A percentile compares a stretch with the other conserved stretches of the same genome.
Evolutionary conservation across 2,888 invertebrate species (phyloP).

Genomic region (Drosophila robusta): DNA sequence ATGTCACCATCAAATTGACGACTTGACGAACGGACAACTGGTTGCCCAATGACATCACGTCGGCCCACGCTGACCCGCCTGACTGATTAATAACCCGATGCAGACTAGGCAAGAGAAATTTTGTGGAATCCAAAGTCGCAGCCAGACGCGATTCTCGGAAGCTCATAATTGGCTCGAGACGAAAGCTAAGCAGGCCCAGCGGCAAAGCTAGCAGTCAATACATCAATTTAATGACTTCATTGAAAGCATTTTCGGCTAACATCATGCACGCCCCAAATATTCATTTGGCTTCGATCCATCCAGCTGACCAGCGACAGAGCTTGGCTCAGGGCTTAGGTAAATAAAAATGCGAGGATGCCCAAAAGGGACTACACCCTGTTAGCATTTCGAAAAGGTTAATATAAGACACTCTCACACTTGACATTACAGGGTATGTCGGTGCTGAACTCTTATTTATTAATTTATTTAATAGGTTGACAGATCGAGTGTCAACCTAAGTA

Average conservation of each 20-base stretch:
- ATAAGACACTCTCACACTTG: no score
- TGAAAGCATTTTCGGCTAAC: constrained; percentile 69
- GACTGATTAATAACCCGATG: constrained; percentile 10
- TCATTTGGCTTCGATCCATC: constrained; percentile 25
- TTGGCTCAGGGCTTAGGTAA: background rate
- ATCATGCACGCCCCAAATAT: constrained; percentile 56
- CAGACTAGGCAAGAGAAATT: constrained; percentile 43
- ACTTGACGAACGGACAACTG: background rate
- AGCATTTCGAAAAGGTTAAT: no score
- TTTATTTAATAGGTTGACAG: no score
- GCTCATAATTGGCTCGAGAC: constrained; percentile 71
- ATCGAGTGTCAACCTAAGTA: no score
- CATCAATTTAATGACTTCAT: constrained; percentile 83
- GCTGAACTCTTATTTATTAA: no score
- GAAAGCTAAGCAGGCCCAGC: constrained; percentile 50
- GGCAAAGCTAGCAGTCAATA: constrained; percentile 64
- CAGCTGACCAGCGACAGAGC: background rate
- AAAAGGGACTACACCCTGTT: background rate
- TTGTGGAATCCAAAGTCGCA: constrained; percentile 11
- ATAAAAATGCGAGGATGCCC: background rate
- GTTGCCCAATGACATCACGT: constrained; percentile 59
- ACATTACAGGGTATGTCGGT: no score
- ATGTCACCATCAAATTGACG: constrained; percentile 32
- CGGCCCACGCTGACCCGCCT: constrained; percentile 29
- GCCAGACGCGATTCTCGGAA: constrained; percentile 69